Evolutionary conservation across 2,797 vertebrate genomes (phyloP), one percentile per base, ranked within the genome.

Genomic region (Sebastes kiyomatsui): DNA sequence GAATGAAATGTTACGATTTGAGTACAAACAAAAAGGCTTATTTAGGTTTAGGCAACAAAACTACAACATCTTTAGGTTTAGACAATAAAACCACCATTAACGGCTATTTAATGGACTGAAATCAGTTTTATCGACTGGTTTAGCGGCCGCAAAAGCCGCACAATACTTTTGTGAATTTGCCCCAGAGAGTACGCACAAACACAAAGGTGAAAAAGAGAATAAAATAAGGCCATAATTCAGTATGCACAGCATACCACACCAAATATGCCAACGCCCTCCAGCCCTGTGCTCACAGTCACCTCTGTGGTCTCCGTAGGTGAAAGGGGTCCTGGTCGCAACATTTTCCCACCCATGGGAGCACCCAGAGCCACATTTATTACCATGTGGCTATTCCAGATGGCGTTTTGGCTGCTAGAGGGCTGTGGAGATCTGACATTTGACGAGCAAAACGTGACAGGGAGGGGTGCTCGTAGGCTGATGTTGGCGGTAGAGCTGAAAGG

Each of bases 331-430:
- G 67, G 52, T 35, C 25, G 54, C 62, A 75, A 60, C 66, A 65
- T 72, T 71, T 20, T 30, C 67, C 20, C 30, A 60, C 58, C 27
- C 35, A 71, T 6, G 32, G 86, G 80, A 73, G 60, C 54, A 30
- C 74, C 72, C 49, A 25, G 22, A 77, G 79, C 74, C 72, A 77
- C 72, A 77, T 79, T 87, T 82, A 90, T 87, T 73, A 87, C 60
- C 27, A 65, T 30, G 33, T 4, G 13, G 67, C 74, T 62, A 67
- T 83, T 80, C 71, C 83, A 90, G 68, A 74, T 58, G 83, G 91
- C 38, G 64, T 55, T 67, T 27, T 55, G 66, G 72, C 52, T 56
- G 55, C 64, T 20, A 8, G n/a, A 75, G 71, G 80, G 54, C 46
- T 25, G 30, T 30, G 3, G 38, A 73, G 65, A 89, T 66, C 16